Base-by-base conservation (phyloP, 37 sponge, comb jelly and placozoan genomes). In the Petrosia ficiformis region DNA sequence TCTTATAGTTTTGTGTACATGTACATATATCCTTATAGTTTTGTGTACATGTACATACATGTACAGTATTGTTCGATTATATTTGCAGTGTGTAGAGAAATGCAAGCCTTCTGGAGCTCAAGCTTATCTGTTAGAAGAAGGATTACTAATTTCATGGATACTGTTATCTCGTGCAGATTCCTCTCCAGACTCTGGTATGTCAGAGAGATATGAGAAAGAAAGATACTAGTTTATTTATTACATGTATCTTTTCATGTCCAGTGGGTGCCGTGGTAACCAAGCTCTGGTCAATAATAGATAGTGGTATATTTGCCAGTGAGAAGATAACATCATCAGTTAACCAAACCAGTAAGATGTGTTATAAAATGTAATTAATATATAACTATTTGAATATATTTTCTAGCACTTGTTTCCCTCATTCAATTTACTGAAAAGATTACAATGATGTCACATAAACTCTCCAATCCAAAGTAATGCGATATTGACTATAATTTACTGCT, bases 71-170 rank as follows among this genome's bases (percentile, higher is more conserved):
- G n/a, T 61, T n/a, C n/a, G 28, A 5, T 22, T 6, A 26, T 61
- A 26, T 22, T 6, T 61, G 6, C 31, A 59, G 73, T 52, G 44
- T 39, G 26, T 87, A 48, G 78, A 71, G 36, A 37, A 78, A 43
- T 72, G 73, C 38, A 40, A 43, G 1, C 36, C 54, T 2, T 11
- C 76, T 32, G 75, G 81, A 6, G 41, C 72, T 2, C 73, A 76
- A 67, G 1, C 72, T 24, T 39, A 82, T 56, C 36, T 57, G 1
- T 33, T 87, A 30, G 82, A 81, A 73, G 88, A 81, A 72, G 88
- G 63, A 5, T 38, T 87, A 34, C 72, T 72, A 5, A 72, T 76
- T 4, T 37, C 70, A 37, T 41, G 70, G 42, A 10, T 68, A 28
- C 70, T 68, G 4, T 22, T 40, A 25, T 0, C 68, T 67, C 60